These are phyloP conservation scores for Eupithecia pulchellata DNA, from an alignment of 2,888 invertebrate species.

Conservation along the genomic window DNA sequence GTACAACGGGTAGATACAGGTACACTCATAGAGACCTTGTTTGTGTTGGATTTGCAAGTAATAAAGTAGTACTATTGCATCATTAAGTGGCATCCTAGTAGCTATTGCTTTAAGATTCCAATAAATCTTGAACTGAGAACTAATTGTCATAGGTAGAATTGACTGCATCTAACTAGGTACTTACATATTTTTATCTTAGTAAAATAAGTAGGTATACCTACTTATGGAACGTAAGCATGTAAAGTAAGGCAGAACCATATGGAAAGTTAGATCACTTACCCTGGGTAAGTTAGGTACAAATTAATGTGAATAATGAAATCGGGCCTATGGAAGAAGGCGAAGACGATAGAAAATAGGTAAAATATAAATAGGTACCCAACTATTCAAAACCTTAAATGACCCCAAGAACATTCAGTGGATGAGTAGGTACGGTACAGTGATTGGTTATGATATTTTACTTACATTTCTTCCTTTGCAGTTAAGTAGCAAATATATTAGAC, in stretches of 20 bases:
- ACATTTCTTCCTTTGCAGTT: neutral
- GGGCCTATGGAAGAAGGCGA: no score
- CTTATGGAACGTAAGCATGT: neutral
- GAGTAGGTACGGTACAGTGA: neutral
- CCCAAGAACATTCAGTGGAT: no score
- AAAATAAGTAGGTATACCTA: neutral
- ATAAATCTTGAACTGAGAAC: neutral
- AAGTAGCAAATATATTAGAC: neutral
- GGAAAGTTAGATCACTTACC: neutral
- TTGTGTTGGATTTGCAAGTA: neutral
- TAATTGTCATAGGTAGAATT: neutral
- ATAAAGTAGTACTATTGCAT: slow-evolving; percentile 1
- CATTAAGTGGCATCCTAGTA: neutral
- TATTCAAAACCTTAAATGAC: neutral
- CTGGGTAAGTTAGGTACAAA: neutral
- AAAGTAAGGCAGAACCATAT: neutral
- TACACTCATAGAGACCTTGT: neutral
- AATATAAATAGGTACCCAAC: neutral
- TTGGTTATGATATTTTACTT: neutral
- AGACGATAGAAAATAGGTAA: neutral
- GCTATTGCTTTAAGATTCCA: neutral
- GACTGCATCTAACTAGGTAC: neutral
- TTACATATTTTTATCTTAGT: neutral
- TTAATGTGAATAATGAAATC: neutral
- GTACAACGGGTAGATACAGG: neutral